Conservation (phyloP, 1,140 invertebrate genomes). For the Phocides pigmalion region DNA sequence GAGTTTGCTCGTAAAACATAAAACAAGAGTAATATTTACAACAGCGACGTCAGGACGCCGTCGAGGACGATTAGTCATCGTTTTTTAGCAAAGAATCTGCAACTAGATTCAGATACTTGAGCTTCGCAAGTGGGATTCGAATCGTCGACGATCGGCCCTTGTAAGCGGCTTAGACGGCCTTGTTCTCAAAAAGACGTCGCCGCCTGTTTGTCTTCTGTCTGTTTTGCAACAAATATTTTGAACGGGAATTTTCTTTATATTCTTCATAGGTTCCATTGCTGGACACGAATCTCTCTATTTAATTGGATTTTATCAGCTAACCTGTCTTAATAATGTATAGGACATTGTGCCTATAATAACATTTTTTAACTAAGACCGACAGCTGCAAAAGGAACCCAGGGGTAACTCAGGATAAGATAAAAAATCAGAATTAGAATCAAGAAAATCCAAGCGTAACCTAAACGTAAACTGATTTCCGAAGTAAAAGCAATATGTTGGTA, state of each 20-base stretch:
- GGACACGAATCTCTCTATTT: no score
- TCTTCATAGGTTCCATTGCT: no score
- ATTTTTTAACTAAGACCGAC: no score
- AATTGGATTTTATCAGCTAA: no score
- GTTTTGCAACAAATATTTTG: neutral
- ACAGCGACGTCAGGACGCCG: neutral
- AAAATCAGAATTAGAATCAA: no score
- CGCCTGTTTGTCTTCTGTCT: slow-evolving; percentile 20
- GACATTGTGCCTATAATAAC: no score
- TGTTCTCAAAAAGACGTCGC: slow-evolving; percentile 9
- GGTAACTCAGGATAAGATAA: no score
- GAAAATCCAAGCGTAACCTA: no score
- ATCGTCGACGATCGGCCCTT: slow-evolving; percentile 21
- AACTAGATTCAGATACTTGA: slow-evolving; percentile 25
- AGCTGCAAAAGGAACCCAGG: no score
- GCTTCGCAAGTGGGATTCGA: slow-evolving; percentile 20
- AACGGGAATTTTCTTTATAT: neutral
- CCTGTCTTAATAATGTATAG: no score
- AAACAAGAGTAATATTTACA: neutral
- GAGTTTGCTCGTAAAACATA: neutral
- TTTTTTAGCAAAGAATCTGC: slow-evolving; percentile 18
- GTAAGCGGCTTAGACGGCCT: slow-evolving; percentile 23
- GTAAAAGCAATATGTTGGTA: no score
- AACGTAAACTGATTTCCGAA: no score
- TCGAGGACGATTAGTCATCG: neutral